Percentiles rank a stretch among this genome's conserved stretches.
Evolutionary conservation across 2,888 invertebrate species (phyloP).

Genomic region (Prenolepis imparis): DNA sequence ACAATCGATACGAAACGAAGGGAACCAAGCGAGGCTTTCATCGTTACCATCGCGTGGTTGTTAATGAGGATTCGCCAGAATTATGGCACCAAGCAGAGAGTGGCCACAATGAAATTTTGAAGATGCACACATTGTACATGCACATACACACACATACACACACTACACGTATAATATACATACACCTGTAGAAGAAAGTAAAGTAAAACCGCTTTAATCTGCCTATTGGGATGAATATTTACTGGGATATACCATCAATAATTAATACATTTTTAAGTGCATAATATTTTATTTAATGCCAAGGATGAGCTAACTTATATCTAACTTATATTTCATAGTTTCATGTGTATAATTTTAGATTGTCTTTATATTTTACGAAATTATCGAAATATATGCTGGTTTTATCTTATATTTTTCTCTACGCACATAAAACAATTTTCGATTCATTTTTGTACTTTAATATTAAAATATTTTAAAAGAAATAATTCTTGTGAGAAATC

Average conservation of each 20-base stretch:
- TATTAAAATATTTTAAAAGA: too few relatives aligned
- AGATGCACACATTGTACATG: background rate
- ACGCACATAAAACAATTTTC: background rate
- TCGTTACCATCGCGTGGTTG: conserved; percentile 35
- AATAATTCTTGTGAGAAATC: too few relatives aligned
- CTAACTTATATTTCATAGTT: too few relatives aligned
- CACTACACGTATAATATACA: too few relatives aligned
- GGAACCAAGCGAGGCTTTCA: conserved; percentile 60
- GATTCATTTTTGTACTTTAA: too few relatives aligned
- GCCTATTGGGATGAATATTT: background rate
- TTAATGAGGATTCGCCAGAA: conserved; percentile 46
- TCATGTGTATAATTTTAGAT: too few relatives aligned
- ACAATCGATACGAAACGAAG: conserved; percentile 62
- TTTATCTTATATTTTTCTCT: background rate
- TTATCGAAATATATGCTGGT: background rate
- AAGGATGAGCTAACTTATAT: background rate
- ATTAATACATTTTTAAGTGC: background rate
- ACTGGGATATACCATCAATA: background rate
- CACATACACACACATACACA: background rate
- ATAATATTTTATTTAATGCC: background rate
- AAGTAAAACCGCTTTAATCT: background rate
- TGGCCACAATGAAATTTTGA: conserved; percentile 17
- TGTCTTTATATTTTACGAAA: background rate
- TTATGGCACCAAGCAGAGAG: conserved; percentile 19
- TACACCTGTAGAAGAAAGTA: background rate